Conservation (phyloP, 2,113 vertebrate genomes). For the Trachemys scripta region DNA sequence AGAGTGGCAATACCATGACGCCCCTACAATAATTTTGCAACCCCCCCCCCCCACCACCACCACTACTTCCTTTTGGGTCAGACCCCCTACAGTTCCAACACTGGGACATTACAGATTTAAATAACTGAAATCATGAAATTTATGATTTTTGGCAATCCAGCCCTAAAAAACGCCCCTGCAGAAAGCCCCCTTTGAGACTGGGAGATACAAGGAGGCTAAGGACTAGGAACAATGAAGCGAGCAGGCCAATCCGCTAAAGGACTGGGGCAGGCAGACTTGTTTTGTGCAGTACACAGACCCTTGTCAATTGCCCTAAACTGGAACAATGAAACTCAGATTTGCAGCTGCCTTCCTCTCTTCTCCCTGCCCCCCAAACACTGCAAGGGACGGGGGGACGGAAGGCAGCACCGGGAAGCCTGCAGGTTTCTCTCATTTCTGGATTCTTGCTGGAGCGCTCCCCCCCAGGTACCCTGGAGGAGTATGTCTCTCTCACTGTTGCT, state of each 20-base stretch:
- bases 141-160: background rate
- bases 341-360: background rate
- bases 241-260: background rate
- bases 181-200: background rate
- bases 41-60: too few relatives aligned
- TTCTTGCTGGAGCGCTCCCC: background rate
- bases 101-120: too few relatives aligned
- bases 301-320: background rate
- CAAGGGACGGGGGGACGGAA: background rate
- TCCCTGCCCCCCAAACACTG: background rate
- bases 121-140: too few relatives aligned
- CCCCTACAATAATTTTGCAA: too few relatives aligned
- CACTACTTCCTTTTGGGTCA: too few relatives aligned
- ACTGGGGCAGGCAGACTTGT: background rate
- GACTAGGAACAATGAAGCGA: background rate
- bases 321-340: background rate
- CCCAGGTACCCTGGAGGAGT: background rate
- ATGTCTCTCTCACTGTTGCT: background rate
- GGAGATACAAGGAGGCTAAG: background rate
- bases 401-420: background rate
- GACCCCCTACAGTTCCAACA: too few relatives aligned
- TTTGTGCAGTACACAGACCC: background rate
- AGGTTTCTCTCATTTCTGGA: background rate
- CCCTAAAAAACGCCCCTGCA: background rate
- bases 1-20: too few relatives aligned